These are phyloP conservation scores for Stratiomys singularior DNA, from an alignment of 2,888 invertebrate species.

Conservation along the genomic window DNA sequence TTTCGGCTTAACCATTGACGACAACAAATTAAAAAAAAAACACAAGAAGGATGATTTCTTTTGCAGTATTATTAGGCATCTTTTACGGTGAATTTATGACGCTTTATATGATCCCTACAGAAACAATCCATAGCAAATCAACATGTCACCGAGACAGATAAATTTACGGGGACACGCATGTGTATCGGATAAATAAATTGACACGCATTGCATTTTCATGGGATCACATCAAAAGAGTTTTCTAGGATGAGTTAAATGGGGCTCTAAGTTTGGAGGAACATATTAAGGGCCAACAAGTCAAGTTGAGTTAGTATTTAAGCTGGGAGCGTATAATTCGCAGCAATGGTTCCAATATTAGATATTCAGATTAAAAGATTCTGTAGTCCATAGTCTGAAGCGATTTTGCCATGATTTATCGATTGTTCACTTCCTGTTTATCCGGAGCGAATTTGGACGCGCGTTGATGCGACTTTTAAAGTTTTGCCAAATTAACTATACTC, in stretches of 20 bases:
- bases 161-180: conserved; percentile 16
- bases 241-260: conserved; percentile 31
- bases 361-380: no score
- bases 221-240: conserved; percentile 31
- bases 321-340: no score
- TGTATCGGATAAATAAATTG: conserved; percentile 38
- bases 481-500: no score
- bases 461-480: no score
- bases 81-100: conserved; percentile 44
- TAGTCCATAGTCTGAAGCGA: no score
- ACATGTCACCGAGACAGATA: conserved; percentile 26
- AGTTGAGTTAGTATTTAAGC: neutral
- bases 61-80: neutral
- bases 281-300: neutral
- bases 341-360: no score
- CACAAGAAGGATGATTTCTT: neutral
- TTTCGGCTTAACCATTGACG: neutral
- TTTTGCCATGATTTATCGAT: no score
- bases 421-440: no score
- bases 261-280: neutral
- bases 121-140: conserved; percentile 44
- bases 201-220: conserved; percentile 39
- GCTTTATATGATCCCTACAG: conserved; percentile 31
- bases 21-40: neutral
- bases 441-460: no score